Conservation (phyloP, 35 echinoderm and acorn worm genomes). For the Strongylocentrotus purpuratus region DNA sequence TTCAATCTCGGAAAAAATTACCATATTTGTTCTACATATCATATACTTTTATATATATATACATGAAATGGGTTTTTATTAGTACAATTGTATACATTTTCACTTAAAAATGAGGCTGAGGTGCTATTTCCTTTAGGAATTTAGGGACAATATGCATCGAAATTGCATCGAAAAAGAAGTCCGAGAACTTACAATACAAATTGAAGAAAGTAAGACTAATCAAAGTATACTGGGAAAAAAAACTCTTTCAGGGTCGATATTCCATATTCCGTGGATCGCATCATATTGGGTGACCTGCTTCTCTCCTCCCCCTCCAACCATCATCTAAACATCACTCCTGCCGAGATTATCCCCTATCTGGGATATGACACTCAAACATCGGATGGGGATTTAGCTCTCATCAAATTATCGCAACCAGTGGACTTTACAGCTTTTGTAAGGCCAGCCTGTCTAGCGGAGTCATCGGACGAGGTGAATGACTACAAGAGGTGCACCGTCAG, state of each 20-base stretch:
- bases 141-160: too few relatives aligned
- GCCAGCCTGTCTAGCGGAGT: slow-evolving; percentile 11
- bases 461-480: neutral
- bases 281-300: neutral
- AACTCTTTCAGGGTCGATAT: neutral
- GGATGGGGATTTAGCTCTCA: slow-evolving; percentile 5
- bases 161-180: too few relatives aligned
- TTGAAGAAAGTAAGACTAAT: too few relatives aligned
- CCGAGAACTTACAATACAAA: too few relatives aligned
- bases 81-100: too few relatives aligned
- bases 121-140: too few relatives aligned
- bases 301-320: slow-evolving; percentile 18
- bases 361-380: neutral
- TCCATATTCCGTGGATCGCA: neutral
- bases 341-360: neutral
- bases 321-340: neutral
- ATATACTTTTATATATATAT: too few relatives aligned
- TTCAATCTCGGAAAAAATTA: too few relatives aligned
- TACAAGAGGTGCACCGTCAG: neutral
- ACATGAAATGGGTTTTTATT: too few relatives aligned
- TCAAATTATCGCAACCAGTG: slow-evolving; percentile 21
- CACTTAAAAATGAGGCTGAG: too few relatives aligned
- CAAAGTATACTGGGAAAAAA: too few relatives aligned
- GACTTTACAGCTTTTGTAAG: neutral
- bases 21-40: too few relatives aligned